phyloP scores from a whole-genome alignment of 2,113 vertebrate genomes.

The Odobenus rosmarus region DNA sequence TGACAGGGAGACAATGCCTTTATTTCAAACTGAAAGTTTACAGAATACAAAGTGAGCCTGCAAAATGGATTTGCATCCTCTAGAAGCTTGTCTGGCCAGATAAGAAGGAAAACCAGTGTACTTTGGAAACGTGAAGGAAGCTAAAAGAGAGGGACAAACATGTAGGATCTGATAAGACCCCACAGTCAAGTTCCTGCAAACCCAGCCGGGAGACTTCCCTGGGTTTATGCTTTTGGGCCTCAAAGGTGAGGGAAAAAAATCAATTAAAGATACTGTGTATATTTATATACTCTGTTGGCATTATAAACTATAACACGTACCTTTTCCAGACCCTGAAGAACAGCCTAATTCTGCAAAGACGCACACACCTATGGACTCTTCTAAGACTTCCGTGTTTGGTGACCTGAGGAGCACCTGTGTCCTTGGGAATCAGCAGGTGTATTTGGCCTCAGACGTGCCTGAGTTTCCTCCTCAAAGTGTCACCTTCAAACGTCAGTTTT shows the following conservation, averaged over 20 bases:
- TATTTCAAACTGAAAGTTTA: slow-evolving; percentile 52
- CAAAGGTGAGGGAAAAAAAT: slow-evolving; percentile 50
- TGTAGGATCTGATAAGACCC: not conserved
- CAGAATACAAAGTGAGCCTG: slow-evolving; percentile 32
- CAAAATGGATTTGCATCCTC: slow-evolving; percentile 68
- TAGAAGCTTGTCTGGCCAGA: slow-evolving; percentile 18
- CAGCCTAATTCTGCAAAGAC: accelerated
- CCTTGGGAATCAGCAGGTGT: not conserved
- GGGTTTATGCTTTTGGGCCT: not conserved
- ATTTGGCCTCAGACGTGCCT: not conserved
- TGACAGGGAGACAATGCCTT: not conserved
- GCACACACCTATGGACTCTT: too few species aligned
- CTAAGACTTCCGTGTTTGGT: not conserved
- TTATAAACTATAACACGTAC: not conserved
- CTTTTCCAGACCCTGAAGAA: not conserved
- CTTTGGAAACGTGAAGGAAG: slow-evolving; percentile 34
- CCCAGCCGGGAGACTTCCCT: not conserved
- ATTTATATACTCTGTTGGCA: slow-evolving; percentile 5
- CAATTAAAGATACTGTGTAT: not conserved
- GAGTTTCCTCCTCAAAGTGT: not conserved
- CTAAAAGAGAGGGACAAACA: not conserved
- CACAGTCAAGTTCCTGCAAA: not conserved
- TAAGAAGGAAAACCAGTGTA: not conserved
- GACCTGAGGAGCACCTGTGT: not conserved
- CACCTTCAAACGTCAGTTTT: not conserved